A percentile compares a stretch with the other conserved stretches of the same genome.
phyloP scores from a whole-genome alignment of 2,888 invertebrate species.

The Ctena decussata region DNA sequence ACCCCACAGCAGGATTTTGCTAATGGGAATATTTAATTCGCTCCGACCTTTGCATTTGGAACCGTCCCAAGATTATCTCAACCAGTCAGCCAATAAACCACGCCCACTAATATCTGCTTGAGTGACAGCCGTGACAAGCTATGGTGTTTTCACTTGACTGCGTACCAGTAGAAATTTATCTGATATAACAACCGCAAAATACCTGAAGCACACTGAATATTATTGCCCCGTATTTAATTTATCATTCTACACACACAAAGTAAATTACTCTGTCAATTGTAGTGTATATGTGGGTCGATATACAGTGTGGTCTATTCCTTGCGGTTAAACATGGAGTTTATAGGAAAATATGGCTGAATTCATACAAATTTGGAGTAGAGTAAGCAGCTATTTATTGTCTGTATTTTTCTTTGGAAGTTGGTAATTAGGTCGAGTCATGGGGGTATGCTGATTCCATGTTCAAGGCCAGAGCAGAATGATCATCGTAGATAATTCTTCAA shows the following conservation, averaged over 20 bases:
- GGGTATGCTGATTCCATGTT: too few relatives aligned
- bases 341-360: conserved; percentile 5
- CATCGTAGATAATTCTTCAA: too few relatives aligned
- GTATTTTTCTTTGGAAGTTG: too few relatives aligned
- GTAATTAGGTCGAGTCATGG: too few relatives aligned
- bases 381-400: neutral
- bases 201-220: conserved; percentile 1
- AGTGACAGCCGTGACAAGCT: conserved; percentile 58
- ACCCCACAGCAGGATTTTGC: neutral
- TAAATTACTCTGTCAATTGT: conserved; percentile 63
- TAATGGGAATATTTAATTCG: neutral
- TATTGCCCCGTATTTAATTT: conserved; percentile 65
- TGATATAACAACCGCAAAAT: neutral
- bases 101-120: conserved; percentile 41
- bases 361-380: conserved; percentile 2
- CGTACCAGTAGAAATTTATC: conserved; percentile 46
- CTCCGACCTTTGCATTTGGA: conserved; percentile 36
- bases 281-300: conserved; percentile 46
- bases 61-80: conserved; percentile 42
- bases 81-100: conserved; percentile 44
- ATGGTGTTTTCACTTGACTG: conserved; percentile 58
- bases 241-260: conserved; percentile 66
- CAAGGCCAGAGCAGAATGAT: too few relatives aligned
- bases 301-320: conserved; percentile 57
- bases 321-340: conserved; percentile 4